These are phyloP conservation scores for Macrobrachium rosenbergii DNA, from an alignment of 1,140 invertebrate genomes.

Conservation along the genomic window DNA sequence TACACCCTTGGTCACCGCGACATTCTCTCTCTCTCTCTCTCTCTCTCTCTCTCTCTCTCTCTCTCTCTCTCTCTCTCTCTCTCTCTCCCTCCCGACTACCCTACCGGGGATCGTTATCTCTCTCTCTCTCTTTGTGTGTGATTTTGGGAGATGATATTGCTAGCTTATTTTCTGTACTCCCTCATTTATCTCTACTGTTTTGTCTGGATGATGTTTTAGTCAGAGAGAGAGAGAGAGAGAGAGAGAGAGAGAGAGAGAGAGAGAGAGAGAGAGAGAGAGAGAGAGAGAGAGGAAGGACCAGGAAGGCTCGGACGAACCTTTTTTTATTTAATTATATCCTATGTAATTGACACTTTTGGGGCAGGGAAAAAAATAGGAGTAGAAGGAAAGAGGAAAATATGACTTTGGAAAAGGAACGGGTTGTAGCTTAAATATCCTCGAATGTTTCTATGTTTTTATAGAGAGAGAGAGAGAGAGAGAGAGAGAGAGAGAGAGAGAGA, in stretches of 20 bases:
- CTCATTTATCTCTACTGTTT: background rate
- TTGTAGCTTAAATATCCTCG: too few species aligned
- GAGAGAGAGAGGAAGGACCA: slow-evolving; percentile 15
- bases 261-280: slow-evolving; percentile 40
- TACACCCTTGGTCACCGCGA: background rate
- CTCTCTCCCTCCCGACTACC: too few species aligned
- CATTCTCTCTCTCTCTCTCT: background rate
- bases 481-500: too few species aligned
- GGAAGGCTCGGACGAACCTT: background rate
- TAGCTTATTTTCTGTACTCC: background rate
- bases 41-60: background rate
- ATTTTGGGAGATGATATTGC: background rate
- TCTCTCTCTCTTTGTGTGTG: slow-evolving; percentile 6
- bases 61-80: slow-evolving; percentile 24
- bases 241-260: slow-evolving; percentile 29
- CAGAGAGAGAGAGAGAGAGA: slow-evolving; percentile 36
- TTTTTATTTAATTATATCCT: too few species aligned
- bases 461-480: too few species aligned
- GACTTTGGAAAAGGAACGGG: background rate
- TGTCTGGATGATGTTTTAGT: background rate
- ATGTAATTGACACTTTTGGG: too few species aligned
- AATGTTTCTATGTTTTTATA: too few species aligned
- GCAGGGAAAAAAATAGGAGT: too few species aligned
- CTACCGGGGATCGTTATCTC: too few species aligned
- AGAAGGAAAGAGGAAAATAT: background rate